Base-by-base conservation (phyloP, 2,113 vertebrate species). In the Gobio gobio region DNA sequence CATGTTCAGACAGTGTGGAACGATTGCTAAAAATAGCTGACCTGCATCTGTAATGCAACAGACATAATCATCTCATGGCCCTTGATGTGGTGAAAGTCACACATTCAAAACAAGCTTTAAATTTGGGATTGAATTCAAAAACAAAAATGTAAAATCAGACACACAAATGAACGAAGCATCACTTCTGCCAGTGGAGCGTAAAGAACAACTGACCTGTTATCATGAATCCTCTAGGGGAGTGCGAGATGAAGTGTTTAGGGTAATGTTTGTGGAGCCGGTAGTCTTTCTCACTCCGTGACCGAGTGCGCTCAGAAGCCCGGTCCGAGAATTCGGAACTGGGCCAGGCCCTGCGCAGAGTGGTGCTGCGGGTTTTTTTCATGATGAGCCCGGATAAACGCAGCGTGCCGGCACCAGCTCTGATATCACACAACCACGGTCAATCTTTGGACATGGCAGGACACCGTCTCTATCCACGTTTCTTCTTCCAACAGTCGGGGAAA, bases 341-440 rank as follows among this genome's bases (percentile, higher is more conserved):
- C 97, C 97, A 98, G 90, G 96, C 96, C 87, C 96, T 93, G 91
- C 96, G 94, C 91, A 98, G 93, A 86, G 96, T 97, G 89, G 96
- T 96, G 90, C 96, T 97, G 93, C 96, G 94, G 12, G 96, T 97
- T 94, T 97, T 98, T 96, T 98, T 97, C 97, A 98, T 98, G 76
- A 85, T 93, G 86, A 77, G 24, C 75, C 73, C 22, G 56, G 18
- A 54, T 49, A 22, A 81, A 81, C 54, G 29, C 64, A 74, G 68
- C 5, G 16, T 59, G 58, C 49, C 20, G 51, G 47, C 29, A n/a
- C 33, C 56, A 36, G 47, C 82, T 82, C 36, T 66, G 63, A 51
- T n/a, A 82, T 56, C 45, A 22, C 10, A 45, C 74, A 58, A 47
- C 13, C 10, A 64, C 33, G 2, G 18, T 81, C 70, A 68, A 40